phyloP scores from a whole-genome alignment of 2,797 vertebrate genomes.

The Dendrocincla tyrannina region DNA sequence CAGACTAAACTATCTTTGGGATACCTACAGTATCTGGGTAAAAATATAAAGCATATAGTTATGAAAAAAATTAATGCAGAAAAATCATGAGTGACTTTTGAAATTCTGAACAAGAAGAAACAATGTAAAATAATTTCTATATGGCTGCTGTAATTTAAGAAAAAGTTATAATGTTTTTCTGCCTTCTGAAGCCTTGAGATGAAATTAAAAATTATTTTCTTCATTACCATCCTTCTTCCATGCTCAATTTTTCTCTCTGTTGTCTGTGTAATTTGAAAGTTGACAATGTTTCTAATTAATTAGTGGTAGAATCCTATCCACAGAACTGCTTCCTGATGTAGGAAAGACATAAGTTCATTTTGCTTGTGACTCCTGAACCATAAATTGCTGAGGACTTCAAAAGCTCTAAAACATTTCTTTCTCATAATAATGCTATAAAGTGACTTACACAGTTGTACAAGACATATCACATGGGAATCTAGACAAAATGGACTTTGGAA shows the following conservation, averaged over 20 bases:
- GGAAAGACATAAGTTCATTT: background rate
- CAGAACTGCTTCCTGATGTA: background rate
- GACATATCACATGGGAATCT: background rate
- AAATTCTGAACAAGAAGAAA: background rate
- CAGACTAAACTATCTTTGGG: background rate
- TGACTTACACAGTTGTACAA: background rate
- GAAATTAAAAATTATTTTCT: background rate
- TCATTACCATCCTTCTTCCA: background rate
- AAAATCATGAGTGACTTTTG: background rate
- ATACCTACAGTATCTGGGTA: background rate
- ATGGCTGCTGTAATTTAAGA: background rate
- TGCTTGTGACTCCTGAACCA: background rate
- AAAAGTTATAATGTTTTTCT: background rate
- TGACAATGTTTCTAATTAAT: background rate
- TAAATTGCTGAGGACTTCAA: background rate
- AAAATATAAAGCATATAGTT: background rate
- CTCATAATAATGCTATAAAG: background rate
- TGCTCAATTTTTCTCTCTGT: background rate
- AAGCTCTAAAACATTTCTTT: background rate
- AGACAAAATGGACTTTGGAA: background rate
- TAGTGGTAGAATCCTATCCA: background rate
- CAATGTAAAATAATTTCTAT: background rate
- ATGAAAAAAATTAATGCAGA: background rate
- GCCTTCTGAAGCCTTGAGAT: background rate
- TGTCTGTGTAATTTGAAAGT: background rate